Evolutionary conservation across 2,888 invertebrate species (phyloP), one percentile per base, ranked within the genome.

Genomic region (Siphonodentalium dalli): DNA sequence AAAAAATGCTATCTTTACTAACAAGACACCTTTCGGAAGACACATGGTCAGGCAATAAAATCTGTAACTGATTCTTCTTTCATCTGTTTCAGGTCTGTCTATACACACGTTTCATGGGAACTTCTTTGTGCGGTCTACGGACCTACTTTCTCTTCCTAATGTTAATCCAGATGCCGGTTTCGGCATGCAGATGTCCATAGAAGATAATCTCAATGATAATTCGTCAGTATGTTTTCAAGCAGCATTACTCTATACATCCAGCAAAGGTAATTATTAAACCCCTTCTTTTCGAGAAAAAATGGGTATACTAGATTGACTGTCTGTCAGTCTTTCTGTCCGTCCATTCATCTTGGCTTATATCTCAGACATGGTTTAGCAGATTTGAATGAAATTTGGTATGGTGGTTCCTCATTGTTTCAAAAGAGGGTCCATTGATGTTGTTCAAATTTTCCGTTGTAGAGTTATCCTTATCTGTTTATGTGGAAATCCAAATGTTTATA

Each of bases 101-200:
- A 93, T 99, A 72, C 96, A 98, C 83, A 94, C 96, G 76, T 99
- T 99, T 88, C 97, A 98, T 84, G 99, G 99, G 34, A 98, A 98
- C 84, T 97, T 97, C 87, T 99, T 99, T 84, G 98, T 99, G 43
- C 88, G 99, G 3, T 97, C 98, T 0, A 96, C 97, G 3, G 98
- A 99, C 84, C 85, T 99, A 49, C 85, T 99, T 52, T 93, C 95
- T 11, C 84, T 99, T 68, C 97, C 99, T 33, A 98, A 98, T 84
- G 90, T 97, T 54, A 98, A 96, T 78, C 98, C 99, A 0, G 99
- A 99, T 83, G 91, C 95, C 5, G 97, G 94, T 18, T 97, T 95
- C 82, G 98, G 93, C 42, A 97, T 98, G 91, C 98, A 99, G 85
- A 89, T 96, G 59, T 88, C 93, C 2, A 93, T 98, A 47, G 98